A percentile compares a stretch with the other conserved stretches of the same genome.
phyloP scores from a whole-genome alignment of 2,797 vertebrate genomes.

The Pitangus sulphuratus region DNA sequence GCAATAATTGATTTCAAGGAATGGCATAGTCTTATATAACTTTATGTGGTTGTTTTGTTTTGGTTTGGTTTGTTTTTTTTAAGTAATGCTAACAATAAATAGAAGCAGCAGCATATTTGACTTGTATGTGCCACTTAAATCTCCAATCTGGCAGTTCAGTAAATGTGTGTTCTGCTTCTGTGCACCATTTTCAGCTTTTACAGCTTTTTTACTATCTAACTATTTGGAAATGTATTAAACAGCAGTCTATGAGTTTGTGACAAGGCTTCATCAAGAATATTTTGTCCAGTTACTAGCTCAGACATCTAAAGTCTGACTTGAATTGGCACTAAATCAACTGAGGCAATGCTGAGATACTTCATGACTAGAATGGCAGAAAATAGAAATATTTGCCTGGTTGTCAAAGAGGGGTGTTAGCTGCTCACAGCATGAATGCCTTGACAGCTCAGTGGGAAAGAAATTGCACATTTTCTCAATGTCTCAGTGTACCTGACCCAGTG shows the following conservation, averaged over 20 bases:
- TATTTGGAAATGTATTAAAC: conserved; percentile 50
- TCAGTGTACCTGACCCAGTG: conserved; percentile 62
- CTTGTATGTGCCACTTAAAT: conserved; percentile 27
- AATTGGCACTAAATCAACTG: conserved; percentile 71
- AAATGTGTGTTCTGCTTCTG: conserved; percentile 19
- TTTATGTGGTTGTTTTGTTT: not conserved
- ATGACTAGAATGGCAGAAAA: conserved; percentile 68
- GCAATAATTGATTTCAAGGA: not conserved
- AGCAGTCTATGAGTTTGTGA: conserved; percentile 61
- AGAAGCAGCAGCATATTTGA: conserved; percentile 5
- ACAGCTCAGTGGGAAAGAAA: conserved; percentile 73
- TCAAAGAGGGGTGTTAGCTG: conserved; percentile 72
- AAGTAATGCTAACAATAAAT: not conserved
- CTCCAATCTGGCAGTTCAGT: conserved; percentile 34
- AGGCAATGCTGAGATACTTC: conserved; percentile 54
- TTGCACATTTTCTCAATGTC: conserved; percentile 71
- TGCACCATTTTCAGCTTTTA: conserved; percentile 43
- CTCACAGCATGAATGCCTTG: conserved; percentile 71
- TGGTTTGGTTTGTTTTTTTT: not conserved
- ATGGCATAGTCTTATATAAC: not conserved
- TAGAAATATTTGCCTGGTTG: conserved; percentile 72
- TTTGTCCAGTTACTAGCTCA: conserved; percentile 70
- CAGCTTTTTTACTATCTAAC: conserved; percentile 30
- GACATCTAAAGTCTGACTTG: conserved; percentile 64
- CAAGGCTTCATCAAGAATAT: conserved; percentile 62